Percentiles rank a stretch among this genome's conserved stretches.
These are phyloP conservation scores for Ennomos fuscantarius DNA, from an alignment of 2,888 invertebrate genomes.

Conservation along the genomic window DNA sequence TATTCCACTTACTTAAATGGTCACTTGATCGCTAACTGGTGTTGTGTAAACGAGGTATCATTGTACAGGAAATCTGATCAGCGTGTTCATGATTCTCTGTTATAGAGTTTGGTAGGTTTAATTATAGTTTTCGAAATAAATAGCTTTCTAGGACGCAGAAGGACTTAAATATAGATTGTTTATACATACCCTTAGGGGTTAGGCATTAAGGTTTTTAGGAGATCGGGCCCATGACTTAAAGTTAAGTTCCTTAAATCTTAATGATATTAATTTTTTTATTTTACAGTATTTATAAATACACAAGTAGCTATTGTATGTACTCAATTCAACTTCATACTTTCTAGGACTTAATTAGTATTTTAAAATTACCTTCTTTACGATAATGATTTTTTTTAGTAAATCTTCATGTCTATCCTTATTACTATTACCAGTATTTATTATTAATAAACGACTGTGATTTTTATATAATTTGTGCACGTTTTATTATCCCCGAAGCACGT, in stretches of 20 bases:
- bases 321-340: conserved; percentile 55
- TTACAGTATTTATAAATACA: conserved; percentile 41
- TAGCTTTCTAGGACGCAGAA: conserved; percentile 76
- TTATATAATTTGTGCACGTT: conserved; percentile 58
- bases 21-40: conserved; percentile 12
- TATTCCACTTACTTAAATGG: not conserved
- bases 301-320: conserved; percentile 58
- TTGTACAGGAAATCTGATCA: conserved; percentile 42
- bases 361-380: conserved; percentile 68
- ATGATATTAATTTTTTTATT: conserved; percentile 42
- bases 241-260: conserved; percentile 70
- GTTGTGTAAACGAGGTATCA: conserved; percentile 16
- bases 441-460: conserved; percentile 84
- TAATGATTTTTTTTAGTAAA: conserved; percentile 79
- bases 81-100: conserved; percentile 45
- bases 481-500: conserved; percentile 23
- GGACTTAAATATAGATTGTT: conserved; percentile 66
- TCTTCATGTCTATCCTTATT: conserved; percentile 81
- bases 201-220: conserved; percentile 74
- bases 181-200: conserved; percentile 70
- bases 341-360: conserved; percentile 67
- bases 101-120: conserved; percentile 55
- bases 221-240: conserved; percentile 83
- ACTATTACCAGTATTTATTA: conserved; percentile 68
- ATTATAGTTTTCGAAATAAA: conserved; percentile 73